Conservation (phyloP, 1,140 invertebrate species). For the Rhopalosiphum padi region DNA sequence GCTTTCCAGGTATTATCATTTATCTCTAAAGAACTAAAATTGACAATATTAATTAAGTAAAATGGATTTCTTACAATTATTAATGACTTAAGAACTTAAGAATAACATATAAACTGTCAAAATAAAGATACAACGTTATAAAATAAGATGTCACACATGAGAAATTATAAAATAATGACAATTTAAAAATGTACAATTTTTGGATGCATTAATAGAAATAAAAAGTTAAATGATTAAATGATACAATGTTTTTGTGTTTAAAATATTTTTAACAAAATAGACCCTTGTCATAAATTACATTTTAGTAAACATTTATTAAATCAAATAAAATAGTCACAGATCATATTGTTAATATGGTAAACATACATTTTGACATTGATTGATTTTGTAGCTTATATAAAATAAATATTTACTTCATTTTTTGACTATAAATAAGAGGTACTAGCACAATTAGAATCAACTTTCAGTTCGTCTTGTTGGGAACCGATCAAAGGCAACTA, state of each 20-base stretch:
- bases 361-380: neutral
- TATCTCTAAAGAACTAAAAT: neutral
- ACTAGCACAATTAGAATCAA: neutral
- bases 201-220: neutral
- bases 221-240: neutral
- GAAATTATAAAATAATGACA: neutral
- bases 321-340: neutral
- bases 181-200: neutral
- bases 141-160: neutral
- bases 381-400: neutral
- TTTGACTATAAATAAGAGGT: constrained; percentile 27
- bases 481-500: neutral
- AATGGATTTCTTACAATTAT: too few species aligned
- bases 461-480: constrained; percentile 30
- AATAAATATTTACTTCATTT: neutral
- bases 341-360: neutral
- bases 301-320: neutral
- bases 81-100: neutral
- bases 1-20: neutral
- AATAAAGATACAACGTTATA: neutral
- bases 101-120: too few species aligned
- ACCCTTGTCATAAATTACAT: neutral
- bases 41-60: too few species aligned
- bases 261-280: neutral
- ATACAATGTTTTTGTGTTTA: neutral